Evolutionary conservation across 1,140 invertebrate genomes (phyloP), one percentile per base, ranked within the genome.

Genomic region (Drosophila fuyamai): DNA sequence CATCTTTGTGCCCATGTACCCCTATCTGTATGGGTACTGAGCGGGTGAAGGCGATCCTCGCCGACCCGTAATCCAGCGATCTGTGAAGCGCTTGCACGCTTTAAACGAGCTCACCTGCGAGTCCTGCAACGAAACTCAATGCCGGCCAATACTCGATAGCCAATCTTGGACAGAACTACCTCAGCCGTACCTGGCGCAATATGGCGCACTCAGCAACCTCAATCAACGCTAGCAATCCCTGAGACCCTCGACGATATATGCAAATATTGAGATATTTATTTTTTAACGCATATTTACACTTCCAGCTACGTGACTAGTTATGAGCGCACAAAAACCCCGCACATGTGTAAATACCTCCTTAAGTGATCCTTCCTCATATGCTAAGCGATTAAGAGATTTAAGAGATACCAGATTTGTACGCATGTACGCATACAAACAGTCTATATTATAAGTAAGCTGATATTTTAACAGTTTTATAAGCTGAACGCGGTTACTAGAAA

Each of bases 1-100:
- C 46, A 83, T 92, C 27, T 92, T 92, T 58, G 74, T 92, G 70
- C 92, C 92, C 59, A 91, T 92, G 83, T 92, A 92, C 55, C 91
- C 91, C n/a, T 92, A 92, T 50, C 56, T 92, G 5, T 92, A 92
- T 73, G 90, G 91, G 51, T 92, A 92, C 60, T 92, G 58, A 76
- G 8, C 5, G 29, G 29, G 29, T 10, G 36, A 9, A 10, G 38
- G 18, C 16, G 9, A 12, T 14, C 61, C 23, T 29, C 12, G 36
- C 32, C 7, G 10, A 8, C 43, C 32, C 16, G 23, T 40, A 46
- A 35, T 58, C 46, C 71, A 76, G 70, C 68, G 76, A 90, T 63
- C 78, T 76, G 81, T 74, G 77, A 90, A 76, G 88, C 79, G 86
- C 79, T 90, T 86, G 88, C 86, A 83, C 86, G 88, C 86, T 75